Evolutionary conservation across 1,140 invertebrate genomes (phyloP).

Genomic region (Nylanderia fulva): DNA sequence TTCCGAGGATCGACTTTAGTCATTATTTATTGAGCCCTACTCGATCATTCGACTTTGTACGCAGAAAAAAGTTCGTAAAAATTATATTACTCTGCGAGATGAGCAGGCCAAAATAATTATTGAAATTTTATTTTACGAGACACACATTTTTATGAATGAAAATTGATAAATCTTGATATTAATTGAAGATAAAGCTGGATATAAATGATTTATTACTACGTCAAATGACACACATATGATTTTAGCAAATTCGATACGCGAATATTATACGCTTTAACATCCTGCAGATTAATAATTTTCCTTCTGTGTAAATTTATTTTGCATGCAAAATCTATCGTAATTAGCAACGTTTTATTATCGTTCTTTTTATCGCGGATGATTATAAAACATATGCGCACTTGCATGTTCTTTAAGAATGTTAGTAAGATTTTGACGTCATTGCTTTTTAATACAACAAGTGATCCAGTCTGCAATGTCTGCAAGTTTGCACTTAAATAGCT

Average conservation of each 20-base stretch:
- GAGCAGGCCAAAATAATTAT: background rate
- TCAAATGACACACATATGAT: background rate
- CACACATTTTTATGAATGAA: background rate
- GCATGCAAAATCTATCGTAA: background rate
- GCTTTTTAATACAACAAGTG: background rate
- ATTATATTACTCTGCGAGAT: background rate
- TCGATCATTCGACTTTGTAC: background rate
- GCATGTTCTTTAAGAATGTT: background rate
- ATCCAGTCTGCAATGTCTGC: background rate
- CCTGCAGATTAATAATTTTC: background rate
- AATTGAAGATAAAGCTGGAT: background rate
- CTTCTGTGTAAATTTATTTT: background rate
- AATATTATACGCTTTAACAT: background rate
- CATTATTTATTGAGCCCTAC: background rate
- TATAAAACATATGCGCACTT: background rate
- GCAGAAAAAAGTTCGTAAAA: background rate
- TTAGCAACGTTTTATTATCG: conserved; percentile 4
- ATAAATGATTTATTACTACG: background rate
- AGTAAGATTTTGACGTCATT: background rate
- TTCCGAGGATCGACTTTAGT: background rate
- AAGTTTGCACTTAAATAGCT: background rate
- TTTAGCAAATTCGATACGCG: background rate
- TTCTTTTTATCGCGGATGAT: background rate
- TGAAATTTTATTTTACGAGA: background rate
- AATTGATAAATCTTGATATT: background rate